Percentiles rank a stretch among this genome's conserved stretches.
Evolutionary conservation across 1,140 invertebrate genomes (phyloP).

Genomic region (Drosophila simulans): DNA sequence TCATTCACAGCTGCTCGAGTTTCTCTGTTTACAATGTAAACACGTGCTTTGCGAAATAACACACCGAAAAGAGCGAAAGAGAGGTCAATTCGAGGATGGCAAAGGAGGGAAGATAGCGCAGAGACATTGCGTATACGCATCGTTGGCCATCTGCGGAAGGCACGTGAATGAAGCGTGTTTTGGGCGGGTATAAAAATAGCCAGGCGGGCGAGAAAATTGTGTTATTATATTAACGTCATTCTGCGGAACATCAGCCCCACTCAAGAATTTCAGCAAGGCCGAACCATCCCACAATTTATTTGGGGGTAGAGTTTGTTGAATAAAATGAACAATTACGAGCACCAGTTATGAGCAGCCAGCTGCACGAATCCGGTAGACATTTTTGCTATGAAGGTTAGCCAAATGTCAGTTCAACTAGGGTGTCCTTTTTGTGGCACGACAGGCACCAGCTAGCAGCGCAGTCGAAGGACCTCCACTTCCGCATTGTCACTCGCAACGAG

Average conservation of each 20-base stretch:
- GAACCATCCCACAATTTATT: slow-evolving; percentile 18
- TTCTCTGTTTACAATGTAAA: slow-evolving; percentile 52
- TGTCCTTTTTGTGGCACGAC: slow-evolving; percentile 27
- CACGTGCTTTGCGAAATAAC: slow-evolving; percentile 38
- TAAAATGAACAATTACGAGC: slow-evolving; percentile 56
- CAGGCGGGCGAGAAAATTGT: slow-evolving; percentile 22
- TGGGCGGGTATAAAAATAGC: slow-evolving; percentile 49
- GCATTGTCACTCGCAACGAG: slow-evolving; percentile 5
- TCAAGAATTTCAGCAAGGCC: slow-evolving; percentile 37
- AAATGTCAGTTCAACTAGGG: slow-evolving; percentile 48
- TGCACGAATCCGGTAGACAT: slow-evolving; percentile 28
- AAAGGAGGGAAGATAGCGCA: not conserved
- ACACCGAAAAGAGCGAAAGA: not conserved
- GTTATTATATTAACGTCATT: slow-evolving; percentile 10
- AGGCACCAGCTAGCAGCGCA: slow-evolving; percentile 32
- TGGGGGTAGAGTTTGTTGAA: slow-evolving; percentile 26
- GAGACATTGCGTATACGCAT: slow-evolving; percentile 63
- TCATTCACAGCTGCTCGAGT: slow-evolving; percentile 41
- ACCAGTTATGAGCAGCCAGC: slow-evolving; percentile 24
- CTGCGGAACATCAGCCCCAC: not conserved
- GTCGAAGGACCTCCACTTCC: slow-evolving; percentile 37
- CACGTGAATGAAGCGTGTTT: slow-evolving; percentile 73
- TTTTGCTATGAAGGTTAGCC: slow-evolving; percentile 53
- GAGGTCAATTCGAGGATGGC: not conserved
- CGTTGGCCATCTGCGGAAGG: slow-evolving; percentile 27